A percentile compares a stretch with the other conserved stretches of the same genome.
These are phyloP conservation scores for Emesis russula DNA, from an alignment of 2,888 invertebrate species.

Conservation along the genomic window DNA sequence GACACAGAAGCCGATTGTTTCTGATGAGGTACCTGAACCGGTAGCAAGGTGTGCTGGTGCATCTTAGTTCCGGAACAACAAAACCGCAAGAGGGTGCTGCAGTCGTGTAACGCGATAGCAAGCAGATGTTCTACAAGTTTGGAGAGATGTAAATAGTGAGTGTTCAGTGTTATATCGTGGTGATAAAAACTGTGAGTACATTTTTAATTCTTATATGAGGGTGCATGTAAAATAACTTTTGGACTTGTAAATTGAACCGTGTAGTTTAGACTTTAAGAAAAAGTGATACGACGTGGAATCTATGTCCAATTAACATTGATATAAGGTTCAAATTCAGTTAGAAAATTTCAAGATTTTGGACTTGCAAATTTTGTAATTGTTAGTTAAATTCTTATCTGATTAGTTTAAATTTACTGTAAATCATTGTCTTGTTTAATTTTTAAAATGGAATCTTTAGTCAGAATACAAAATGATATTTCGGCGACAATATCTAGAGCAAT, in stretches of 20 bases:
- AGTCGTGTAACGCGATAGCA: not conserved
- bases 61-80: not conserved
- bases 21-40: not conserved
- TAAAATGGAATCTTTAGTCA: not conserved
- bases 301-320: slow-evolving; percentile 5
- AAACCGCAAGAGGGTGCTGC: slow-evolving; percentile 13
- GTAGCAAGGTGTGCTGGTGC: not conserved
- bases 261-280: slow-evolving; percentile 11
- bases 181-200: slow-evolving; percentile 10
- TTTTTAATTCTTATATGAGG: not conserved
- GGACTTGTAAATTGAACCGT: slow-evolving; percentile 3
- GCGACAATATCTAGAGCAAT: slow-evolving; percentile 13
- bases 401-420: not conserved
- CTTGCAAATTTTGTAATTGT: not conserved
- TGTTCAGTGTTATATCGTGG: slow-evolving; percentile 13
- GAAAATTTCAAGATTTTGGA: not conserved
- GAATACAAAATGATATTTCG: slow-evolving; percentile 11
- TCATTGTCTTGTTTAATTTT: not conserved
- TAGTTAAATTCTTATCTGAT: not conserved
- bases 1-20: slow-evolving; percentile 13
- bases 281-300: slow-evolving; percentile 14
- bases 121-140: not conserved
- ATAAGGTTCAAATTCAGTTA: not conserved
- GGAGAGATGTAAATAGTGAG: not conserved
- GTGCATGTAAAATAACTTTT: slow-evolving; percentile 5